Evolutionary conservation across 2,797 vertebrate species (phyloP).

Genomic region (Paramormyrops hopkinsi): DNA sequence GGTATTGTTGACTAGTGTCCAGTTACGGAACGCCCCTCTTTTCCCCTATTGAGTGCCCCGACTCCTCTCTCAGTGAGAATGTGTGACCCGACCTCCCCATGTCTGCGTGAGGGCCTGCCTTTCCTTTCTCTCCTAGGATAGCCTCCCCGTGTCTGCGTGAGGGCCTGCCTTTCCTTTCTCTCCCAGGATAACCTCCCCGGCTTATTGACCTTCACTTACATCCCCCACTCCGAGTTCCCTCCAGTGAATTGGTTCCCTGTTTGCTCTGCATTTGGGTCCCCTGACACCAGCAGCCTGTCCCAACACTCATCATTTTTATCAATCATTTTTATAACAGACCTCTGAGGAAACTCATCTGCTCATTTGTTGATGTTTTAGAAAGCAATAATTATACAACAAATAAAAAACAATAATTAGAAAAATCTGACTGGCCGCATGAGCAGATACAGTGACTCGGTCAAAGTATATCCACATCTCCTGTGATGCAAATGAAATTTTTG

Average conservation of each 20-base stretch:
- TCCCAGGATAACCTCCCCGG: background rate
- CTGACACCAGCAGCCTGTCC: background rate
- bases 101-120: background rate
- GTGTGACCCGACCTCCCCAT: background rate
- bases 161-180: background rate
- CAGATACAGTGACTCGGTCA: too few species aligned
- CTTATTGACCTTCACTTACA: background rate
- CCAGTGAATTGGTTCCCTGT: background rate
- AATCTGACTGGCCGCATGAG: background rate
- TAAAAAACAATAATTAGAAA: background rate
- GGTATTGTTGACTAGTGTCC: background rate
- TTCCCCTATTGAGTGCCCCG: background rate
- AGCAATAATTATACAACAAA: background rate
- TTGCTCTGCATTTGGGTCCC: too few species aligned
- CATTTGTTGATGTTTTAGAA: background rate
- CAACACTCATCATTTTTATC: background rate
- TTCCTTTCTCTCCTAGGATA: background rate
- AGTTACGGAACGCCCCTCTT: background rate
- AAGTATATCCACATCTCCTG: too few species aligned
- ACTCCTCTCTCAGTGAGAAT: background rate
- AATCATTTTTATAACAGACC: background rate
- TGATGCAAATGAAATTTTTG: background rate
- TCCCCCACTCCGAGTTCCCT: background rate
- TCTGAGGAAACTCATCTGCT: background rate
- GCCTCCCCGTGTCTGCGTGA: background rate